Base-by-base conservation (phyloP, 2,113 vertebrate species). In the Eidolon helvum region DNA sequence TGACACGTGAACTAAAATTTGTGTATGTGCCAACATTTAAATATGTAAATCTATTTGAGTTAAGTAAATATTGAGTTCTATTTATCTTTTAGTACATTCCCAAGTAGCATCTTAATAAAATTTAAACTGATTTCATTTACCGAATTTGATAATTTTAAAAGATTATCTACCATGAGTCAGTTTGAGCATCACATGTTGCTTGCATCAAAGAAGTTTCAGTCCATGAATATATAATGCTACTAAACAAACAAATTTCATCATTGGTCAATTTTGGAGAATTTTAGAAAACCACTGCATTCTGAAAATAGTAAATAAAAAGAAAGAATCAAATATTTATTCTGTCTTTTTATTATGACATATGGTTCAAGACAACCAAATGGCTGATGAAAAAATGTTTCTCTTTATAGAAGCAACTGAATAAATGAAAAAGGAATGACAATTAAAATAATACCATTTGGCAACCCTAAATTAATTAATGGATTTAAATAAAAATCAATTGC, bases 131-230 rank as follows among this genome's bases (percentile, higher is more conserved):
- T 71, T 95, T 69, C 12, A 50, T 48, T 71, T 91, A 94, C n/a
- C 91, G 74, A 74, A 63, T 84, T 94, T 28, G 78, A 43, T 45
- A 87, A 63, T 38, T 93, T 90, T 82, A 71, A 87, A 93, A 82
- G 16, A 65, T 38, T 83, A 83, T 78, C 35, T 72, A 71, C 7
- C 24, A 55, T 18, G 66, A 33, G 9, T 55, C 33, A 90, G 66
- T 63, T 21, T 30, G 48, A 93, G 33, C 26, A 74, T 40, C 33
- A 72, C 14, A 18, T 74, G 45, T 80, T 90, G 48, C 7, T 87
- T 75, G 50, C 8, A 38, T 80, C 75, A 90, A 80, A 21, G 53
- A 79, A 72, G 16, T 61, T 85, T 93, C 86, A 69, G 61, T 30
- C 43, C 45, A 24, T 75, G 35, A 72, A 26, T 40, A 3, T 50